These are phyloP conservation scores for Silurus aristotelis DNA, from an alignment of 2,797 vertebrate species.

Conservation along the genomic window DNA sequence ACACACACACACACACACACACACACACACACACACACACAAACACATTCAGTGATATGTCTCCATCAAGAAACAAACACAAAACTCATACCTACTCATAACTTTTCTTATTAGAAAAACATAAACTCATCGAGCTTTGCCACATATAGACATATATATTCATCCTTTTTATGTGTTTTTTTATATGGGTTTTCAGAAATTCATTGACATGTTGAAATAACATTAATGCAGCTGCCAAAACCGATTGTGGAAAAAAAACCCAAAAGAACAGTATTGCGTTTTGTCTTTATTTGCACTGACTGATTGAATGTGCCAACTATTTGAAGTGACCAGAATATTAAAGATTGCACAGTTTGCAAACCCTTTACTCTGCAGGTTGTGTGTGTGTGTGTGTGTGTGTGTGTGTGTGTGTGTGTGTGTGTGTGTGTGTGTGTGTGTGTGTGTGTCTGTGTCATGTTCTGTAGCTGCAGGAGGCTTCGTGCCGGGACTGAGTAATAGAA, in stretches of 20 bases:
- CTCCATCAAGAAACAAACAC: not conserved
- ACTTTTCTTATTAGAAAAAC: not conserved
- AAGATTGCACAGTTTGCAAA: not conserved
- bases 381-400: no score
- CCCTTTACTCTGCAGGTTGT: not conserved
- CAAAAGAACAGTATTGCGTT: not conserved
- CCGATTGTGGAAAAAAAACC: not conserved
- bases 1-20: conserved; percentile 16
- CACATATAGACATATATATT: not conserved
- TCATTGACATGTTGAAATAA: not conserved
- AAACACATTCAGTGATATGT: not conserved
- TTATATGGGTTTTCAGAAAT: not conserved
- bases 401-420: conserved; percentile 17
- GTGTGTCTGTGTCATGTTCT: not conserved
- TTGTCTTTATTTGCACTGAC: conserved; percentile 22
- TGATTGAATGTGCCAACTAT: conserved; percentile 20
- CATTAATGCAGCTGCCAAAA: not conserved
- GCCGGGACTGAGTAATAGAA: conserved; percentile 35
- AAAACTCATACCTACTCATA: not conserved
- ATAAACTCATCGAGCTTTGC: not conserved
- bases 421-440: not conserved
- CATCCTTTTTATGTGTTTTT: not conserved
- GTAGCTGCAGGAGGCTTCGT: conserved; percentile 36
- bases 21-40: conserved; percentile 33
- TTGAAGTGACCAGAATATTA: conserved; percentile 1